A percentile compares a stretch with the other conserved stretches of the same genome.
phyloP scores from a whole-genome alignment of 2,113 vertebrate genomes.

The Blennius ocellaris region DNA sequence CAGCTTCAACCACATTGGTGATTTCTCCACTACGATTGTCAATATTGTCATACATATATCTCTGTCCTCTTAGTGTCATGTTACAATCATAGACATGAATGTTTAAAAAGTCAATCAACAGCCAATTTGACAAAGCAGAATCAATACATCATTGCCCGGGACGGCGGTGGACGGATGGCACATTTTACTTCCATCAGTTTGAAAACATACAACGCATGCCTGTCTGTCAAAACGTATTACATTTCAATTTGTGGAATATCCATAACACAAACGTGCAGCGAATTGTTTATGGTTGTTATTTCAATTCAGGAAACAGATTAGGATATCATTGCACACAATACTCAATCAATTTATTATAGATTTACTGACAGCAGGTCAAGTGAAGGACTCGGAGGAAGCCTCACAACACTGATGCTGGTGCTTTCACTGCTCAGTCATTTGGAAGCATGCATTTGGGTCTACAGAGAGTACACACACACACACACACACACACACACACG shows the following conservation, averaged over 20 bases:
- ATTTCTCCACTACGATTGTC: no score
- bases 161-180: not conserved
- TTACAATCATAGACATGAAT: not conserved
- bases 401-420: not conserved
- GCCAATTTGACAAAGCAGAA: constrained; percentile 16
- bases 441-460: not conserved
- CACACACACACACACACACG: no score
- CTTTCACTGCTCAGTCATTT: not conserved
- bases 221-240: constrained; percentile 7
- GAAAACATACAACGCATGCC: not conserved
- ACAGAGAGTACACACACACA: no score
- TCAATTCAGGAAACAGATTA: constrained; percentile 17
- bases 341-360: constrained; percentile 19
- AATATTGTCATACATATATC: no score
- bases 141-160: constrained; percentile 12
- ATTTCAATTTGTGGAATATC: constrained; percentile 16
- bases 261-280: not conserved
- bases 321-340: constrained; percentile 16
- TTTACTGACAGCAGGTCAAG: constrained; percentile 13
- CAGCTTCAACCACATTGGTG: no score
- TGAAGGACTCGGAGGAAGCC: not conserved
- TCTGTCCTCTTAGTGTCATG: not conserved
- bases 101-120: constrained; percentile 22
- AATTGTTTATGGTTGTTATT: constrained; percentile 1
- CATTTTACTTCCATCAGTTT: not conserved